Percentiles rank a stretch among this genome's conserved stretches.
These are phyloP conservation scores for Gymnoscelis rufifasciata DNA, from an alignment of 2,888 invertebrate species.

Conservation along the genomic window DNA sequence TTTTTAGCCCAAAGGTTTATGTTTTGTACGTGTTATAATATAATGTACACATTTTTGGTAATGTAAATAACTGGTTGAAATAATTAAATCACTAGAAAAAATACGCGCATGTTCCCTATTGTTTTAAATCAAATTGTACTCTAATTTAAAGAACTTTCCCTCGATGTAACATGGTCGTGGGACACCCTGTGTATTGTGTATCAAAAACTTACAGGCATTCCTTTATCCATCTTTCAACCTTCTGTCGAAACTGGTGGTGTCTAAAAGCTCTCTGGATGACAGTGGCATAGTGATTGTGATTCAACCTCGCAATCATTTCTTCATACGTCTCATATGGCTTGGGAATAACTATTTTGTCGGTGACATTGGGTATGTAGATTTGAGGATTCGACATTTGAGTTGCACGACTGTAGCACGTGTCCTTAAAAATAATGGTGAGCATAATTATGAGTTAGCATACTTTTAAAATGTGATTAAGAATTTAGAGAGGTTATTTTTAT, in stretches of 20 bases:
- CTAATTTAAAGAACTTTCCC: no score
- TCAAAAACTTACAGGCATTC: constrained; percentile 54
- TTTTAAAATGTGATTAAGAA: no score
- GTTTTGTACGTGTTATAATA: no score
- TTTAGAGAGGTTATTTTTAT: no score
- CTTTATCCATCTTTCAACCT: constrained; percentile 56
- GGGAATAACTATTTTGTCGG: constrained; percentile 80
- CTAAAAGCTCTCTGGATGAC: constrained; percentile 83
- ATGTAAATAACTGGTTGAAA: no score
- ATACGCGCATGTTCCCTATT: no score
- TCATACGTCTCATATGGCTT: constrained; percentile 83
- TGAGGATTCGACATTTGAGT: constrained; percentile 81
- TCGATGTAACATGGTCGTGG: no score
- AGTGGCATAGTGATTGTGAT: constrained; percentile 76
- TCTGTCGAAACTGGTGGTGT: constrained; percentile 74
- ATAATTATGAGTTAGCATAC: neutral
- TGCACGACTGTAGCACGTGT: constrained; percentile 75
- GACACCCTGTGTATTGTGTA: no score
- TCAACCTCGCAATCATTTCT: constrained; percentile 77
- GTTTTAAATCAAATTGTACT: no score
- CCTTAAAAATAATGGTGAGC: constrained; percentile 47
- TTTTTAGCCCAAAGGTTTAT: no score
- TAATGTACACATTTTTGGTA: no score
- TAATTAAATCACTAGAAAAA: no score
- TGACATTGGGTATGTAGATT: constrained; percentile 80